Base-by-base conservation (phyloP, 2,113 vertebrate species). In the Vidua chalybeata region DNA sequence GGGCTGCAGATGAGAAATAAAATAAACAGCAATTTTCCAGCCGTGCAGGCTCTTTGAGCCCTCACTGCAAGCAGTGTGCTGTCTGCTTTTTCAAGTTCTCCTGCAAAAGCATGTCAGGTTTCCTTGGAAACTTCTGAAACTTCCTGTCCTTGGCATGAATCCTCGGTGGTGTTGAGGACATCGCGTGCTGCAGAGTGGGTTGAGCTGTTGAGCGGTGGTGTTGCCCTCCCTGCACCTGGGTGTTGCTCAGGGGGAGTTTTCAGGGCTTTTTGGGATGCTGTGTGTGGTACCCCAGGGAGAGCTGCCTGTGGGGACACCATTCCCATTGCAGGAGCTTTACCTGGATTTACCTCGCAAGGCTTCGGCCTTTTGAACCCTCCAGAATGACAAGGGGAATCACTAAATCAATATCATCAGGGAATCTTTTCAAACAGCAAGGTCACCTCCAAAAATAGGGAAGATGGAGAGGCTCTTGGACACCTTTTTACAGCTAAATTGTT, bases 131-230 rank as follows among this genome's bases (percentile, higher is more conserved):
- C 56, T 77, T 73, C 52, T 16, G 84, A 52, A 93, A 84, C 51
- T 89, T 87, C 68, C 63, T 7, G 2, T 74, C 61, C 49, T 81
- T 54, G 81, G 64, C 10, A 7, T 20, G 66, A 58, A 78, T 91
- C 43, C 78, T 69, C 13, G 3, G 51, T 9, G 80, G 35, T 4
- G 22, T 3, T 45, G 83, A 54, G 93, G 86, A 62, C 51, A 1
- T 16, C 0, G 31, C 2, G 13, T 81, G 82, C 72, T 3, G 55
- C 46, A 3, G 67, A 41, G 68, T 7, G 3, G 68, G 74, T 14
- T 6, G 6, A 79, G 72, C 59, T 5, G 9, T 43, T 0, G 4
- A 71, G 79, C 27, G 0, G 3, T 23, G 55, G 31, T 24, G 5
- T 31, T 69, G 84, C 64, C 18, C 4, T 56, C 13, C 43, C 66